These are phyloP conservation scores for Callospermophilus lateralis DNA, from an alignment of 2,113 vertebrate genomes.

Conservation along the genomic window DNA sequence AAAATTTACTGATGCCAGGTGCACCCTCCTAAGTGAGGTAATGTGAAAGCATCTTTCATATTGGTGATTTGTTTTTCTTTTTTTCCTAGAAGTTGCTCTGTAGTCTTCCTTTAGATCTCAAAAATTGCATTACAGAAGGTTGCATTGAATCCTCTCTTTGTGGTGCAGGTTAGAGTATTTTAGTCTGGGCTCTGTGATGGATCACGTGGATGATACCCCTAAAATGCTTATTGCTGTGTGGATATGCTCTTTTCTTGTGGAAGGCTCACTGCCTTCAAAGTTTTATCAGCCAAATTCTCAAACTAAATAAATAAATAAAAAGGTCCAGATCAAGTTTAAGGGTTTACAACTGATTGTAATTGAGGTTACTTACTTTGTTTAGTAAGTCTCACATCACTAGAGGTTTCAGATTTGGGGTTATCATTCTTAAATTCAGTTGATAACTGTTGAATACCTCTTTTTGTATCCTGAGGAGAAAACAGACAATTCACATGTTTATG, in stretches of 20 bases:
- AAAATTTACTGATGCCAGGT: background rate
- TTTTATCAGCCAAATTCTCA: background rate
- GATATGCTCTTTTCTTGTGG: background rate
- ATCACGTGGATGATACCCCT: background rate
- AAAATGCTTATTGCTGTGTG: background rate
- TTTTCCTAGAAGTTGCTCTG: background rate
- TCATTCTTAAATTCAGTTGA: background rate
- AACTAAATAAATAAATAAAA: too few relatives aligned
- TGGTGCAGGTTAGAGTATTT: background rate
- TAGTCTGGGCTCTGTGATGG: background rate
- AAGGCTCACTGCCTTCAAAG: background rate
- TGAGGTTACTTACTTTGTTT: background rate
- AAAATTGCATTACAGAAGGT: background rate
- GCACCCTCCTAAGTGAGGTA: background rate
- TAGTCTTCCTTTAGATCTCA: background rate
- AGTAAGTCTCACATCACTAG: background rate
- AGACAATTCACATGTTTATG: background rate
- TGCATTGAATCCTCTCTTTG: background rate
- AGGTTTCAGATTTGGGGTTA: constrained; percentile 9
- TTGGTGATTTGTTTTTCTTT: background rate
- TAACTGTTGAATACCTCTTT: background rate
- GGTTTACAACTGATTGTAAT: background rate
- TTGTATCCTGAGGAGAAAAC: background rate
- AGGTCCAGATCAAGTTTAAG: background rate
- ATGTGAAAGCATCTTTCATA: background rate